phyloP scores from a whole-genome alignment of 2,797 vertebrate species.

The Clarias fuscus region DNA sequence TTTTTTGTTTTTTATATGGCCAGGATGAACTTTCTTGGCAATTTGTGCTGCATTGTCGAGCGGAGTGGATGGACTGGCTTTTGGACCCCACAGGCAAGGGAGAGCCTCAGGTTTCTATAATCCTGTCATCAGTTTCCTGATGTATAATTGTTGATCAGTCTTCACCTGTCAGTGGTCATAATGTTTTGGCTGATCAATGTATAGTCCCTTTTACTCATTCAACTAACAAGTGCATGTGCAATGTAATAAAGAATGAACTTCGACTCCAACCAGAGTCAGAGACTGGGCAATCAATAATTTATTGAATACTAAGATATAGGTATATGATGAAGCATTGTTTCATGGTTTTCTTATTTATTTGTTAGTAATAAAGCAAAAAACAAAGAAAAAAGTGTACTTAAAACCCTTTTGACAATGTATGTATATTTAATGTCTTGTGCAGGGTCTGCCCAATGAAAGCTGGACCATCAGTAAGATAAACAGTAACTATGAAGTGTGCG shows the following conservation, averaged over 20 bases:
- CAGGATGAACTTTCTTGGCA: too few relatives aligned
- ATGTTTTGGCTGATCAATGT: too few relatives aligned
- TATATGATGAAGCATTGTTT: not conserved
- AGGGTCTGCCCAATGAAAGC: conserved; percentile 97
- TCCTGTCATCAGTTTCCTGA: too few relatives aligned
- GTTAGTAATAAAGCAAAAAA: not conserved
- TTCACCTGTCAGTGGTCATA: too few relatives aligned
- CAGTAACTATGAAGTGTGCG: conserved; percentile 88
- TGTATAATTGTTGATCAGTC: too few relatives aligned
- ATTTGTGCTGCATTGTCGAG: too few relatives aligned
- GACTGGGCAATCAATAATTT: not conserved
- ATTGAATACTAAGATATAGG: not conserved
- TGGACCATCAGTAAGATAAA: conserved; percentile 95
- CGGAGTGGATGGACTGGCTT: too few relatives aligned
- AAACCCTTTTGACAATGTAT: not conserved
- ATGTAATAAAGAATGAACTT: not conserved
- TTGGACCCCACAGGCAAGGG: too few relatives aligned
- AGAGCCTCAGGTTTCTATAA: too few relatives aligned
- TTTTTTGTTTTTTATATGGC: too few relatives aligned
- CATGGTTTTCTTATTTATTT: not conserved
- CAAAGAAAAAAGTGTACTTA: not conserved
- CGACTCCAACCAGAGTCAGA: not conserved
- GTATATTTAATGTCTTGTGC: not conserved
- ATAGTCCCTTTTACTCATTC: too few relatives aligned
- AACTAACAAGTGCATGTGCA: not conserved